Evolutionary conservation across 2,113 vertebrate genomes (phyloP), one percentile per base, ranked within the genome.

Genomic region (Cavia aperea): DNA sequence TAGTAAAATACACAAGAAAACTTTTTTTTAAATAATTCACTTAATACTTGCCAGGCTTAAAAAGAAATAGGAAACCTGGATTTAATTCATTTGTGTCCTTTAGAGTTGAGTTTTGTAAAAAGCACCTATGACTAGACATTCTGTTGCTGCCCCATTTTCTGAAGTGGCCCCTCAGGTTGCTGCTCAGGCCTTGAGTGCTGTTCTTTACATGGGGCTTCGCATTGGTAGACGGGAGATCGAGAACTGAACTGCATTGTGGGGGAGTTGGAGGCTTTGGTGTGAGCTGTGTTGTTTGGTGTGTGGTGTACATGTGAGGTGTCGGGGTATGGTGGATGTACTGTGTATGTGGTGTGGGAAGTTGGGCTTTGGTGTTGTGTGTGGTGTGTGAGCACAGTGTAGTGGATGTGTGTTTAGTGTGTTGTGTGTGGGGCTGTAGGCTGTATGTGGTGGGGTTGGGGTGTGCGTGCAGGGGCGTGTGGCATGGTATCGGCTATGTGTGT

Each of bases 1-100:
- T 39, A 88, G 51, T 89, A 81, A 91, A 94, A 65, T 83, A 83
- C 90, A 77, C 36, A 91, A 65, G 18, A 94, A 85, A 92, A 84
- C 26, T 90, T 91, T 46, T 90, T 54, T 54, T 54, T 62, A n/a
- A 68, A 68, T 77, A 83, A 77, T 79, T 62, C 33, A 82, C 84
- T 90, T 92, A 95, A 89, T 81, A 93, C 51, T 86, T 93, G 33
- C 10, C 19, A 49, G 14, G 65, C 46, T 75, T 92, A 54, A 91
- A 86, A 79, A 95, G 31, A 92, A 93, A 46, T 58, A 79, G 73
- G 23, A 18, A 94, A 62, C 72, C 29, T 92, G 56, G 43, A 75
- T 86, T 93, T 89, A 81, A 51, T 60, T 88, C 18, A 19, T 75
- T 94, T n/a, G 94, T 89, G 16, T 65, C 70, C 91, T 13, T 60